Evolutionary conservation across 2,888 invertebrate genomes (phyloP).

Genomic region (Erannis defoliaria): DNA sequence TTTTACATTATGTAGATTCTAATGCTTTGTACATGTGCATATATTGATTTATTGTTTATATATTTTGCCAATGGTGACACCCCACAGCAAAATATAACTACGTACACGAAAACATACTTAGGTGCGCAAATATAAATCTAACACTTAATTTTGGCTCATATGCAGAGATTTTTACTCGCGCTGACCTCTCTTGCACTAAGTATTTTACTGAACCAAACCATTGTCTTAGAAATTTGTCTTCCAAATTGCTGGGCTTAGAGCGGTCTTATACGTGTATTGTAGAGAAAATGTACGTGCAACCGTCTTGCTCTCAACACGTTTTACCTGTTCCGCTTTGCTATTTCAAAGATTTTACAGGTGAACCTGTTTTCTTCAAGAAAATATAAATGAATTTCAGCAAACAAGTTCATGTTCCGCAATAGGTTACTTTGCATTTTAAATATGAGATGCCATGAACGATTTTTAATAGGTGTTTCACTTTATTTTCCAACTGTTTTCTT

Average conservation of each 20-base stretch:
- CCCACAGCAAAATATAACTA: neutral
- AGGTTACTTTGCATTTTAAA: conserved; percentile 34
- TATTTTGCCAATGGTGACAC: neutral
- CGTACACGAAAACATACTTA: neutral
- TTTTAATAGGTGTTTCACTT: conserved; percentile 24
- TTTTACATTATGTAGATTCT: no score
- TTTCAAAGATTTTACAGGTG: conserved; percentile 35
- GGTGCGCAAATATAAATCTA: neutral
- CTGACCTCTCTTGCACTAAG: conserved; percentile 48
- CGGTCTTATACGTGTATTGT: conserved; percentile 47
- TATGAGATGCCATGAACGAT: conserved; percentile 21
- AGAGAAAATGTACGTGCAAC: conserved; percentile 39
- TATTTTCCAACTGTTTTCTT: conserved; percentile 5
- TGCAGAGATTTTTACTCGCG: conserved; percentile 39
- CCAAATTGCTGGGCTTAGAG: conserved; percentile 51
- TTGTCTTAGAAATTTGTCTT: conserved; percentile 55
- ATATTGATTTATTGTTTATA: no score
- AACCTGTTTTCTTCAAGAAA: conserved; percentile 37
- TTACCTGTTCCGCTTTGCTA: conserved; percentile 38
- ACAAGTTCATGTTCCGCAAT: conserved; percentile 18
- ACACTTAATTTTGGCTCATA: conserved; percentile 26
- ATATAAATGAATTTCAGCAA: conserved; percentile 40
- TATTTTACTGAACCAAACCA: conserved; percentile 50
- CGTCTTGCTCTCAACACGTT: conserved; percentile 38
- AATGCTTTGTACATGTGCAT: no score